A percentile compares a stretch with the other conserved stretches of the same genome.
Conservation (phyloP, 2,797 vertebrate species). For the Coluber constrictor region DNA sequence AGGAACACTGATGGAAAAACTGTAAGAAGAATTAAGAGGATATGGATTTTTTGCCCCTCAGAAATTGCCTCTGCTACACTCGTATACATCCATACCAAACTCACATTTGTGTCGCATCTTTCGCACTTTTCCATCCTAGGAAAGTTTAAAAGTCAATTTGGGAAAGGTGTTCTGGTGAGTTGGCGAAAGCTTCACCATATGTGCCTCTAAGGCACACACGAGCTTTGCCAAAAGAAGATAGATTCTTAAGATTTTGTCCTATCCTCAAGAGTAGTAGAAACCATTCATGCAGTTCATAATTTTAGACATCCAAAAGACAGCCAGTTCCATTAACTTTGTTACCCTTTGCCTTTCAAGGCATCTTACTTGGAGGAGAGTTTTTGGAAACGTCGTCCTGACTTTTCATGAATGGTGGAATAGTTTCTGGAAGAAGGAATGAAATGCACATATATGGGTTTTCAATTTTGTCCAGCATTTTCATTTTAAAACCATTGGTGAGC, state of each 20-base stretch:
- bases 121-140: neutral
- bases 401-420: constrained; percentile 32
- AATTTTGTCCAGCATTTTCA: constrained; percentile 27
- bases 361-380: neutral
- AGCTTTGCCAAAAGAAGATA: neutral
- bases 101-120: neutral
- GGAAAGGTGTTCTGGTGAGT: neutral
- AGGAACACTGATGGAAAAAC: neutral
- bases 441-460: constrained; percentile 27
- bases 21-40: neutral
- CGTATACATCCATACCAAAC: neutral
- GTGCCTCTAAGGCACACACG: neutral
- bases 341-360: constrained; percentile 18
- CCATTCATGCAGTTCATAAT: constrained; percentile 2
- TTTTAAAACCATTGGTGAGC: constrained; percentile 8
- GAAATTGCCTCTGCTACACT: neutral
- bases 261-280: constrained; percentile 4
- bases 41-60: too few species aligned
- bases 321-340: constrained; percentile 47
- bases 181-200: neutral
- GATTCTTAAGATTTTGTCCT: constrained; percentile 19
- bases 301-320: constrained; percentile 47
- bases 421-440: constrained; percentile 45
- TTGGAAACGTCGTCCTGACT: constrained; percentile 34
- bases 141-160: neutral